Evolutionary conservation across 2,113 vertebrate species (phyloP).

Genomic region (Siphamia tubifer): DNA sequence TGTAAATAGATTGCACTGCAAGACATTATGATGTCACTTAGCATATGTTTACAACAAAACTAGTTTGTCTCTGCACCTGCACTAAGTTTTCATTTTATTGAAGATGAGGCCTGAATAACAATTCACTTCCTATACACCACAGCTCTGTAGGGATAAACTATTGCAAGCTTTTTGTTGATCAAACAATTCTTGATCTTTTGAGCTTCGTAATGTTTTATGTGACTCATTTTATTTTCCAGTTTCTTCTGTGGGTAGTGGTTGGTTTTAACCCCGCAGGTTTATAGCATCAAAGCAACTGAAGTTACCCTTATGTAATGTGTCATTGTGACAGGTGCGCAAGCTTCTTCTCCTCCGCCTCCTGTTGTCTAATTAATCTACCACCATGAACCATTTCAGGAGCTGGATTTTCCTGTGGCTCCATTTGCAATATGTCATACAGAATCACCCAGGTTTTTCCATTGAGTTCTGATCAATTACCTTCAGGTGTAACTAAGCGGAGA

Average conservation of each 20-base stretch:
- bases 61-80: neutral
- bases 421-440: neutral
- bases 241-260: neutral
- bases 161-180: neutral
- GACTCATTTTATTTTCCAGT: neutral
- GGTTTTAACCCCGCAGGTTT: slow-evolving; percentile 5
- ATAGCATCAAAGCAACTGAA: neutral
- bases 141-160: neutral
- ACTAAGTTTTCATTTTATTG: neutral
- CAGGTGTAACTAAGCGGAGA: too few species aligned
- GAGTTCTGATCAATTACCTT: too few species aligned
- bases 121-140: neutral
- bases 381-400: neutral
- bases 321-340: slow-evolving; percentile 30
- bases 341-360: slow-evolving; percentile 25
- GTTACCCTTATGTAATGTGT: slow-evolving; percentile 17
- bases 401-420: neutral
- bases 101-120: neutral
- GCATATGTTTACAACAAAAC: neutral
- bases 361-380: slow-evolving; percentile 32
- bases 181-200: neutral
- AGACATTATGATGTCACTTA: neutral
- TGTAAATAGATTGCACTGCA: too few species aligned
- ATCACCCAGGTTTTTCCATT: neutral
- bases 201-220: neutral